These are phyloP conservation scores for Congeria kusceri DNA, from an alignment of 2,888 invertebrate species.

Conservation along the genomic window DNA sequence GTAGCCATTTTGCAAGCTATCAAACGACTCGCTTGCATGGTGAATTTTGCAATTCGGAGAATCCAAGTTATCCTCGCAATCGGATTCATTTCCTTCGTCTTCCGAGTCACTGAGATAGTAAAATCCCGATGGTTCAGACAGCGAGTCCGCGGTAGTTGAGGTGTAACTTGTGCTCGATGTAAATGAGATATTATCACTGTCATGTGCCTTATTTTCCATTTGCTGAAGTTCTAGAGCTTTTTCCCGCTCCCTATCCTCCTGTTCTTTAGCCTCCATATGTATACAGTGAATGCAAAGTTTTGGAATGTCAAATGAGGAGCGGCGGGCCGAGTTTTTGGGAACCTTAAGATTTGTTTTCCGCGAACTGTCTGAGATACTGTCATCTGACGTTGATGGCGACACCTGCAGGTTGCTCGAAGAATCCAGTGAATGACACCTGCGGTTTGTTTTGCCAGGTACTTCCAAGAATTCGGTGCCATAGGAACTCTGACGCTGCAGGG, in stretches of 20 bases:
- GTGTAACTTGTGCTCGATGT: constrained; percentile 67
- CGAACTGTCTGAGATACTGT: constrained; percentile 72
- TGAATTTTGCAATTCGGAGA: constrained; percentile 23
- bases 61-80: constrained; percentile 56
- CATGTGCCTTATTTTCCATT: constrained; percentile 20
- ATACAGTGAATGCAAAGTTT: constrained; percentile 83
- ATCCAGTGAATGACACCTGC: constrained; percentile 78
- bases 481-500: constrained; percentile 53
- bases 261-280: constrained; percentile 77
- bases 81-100: constrained; percentile 60
- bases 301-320: constrained; percentile 81
- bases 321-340: constrained; percentile 66
- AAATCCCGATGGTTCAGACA: constrained; percentile 61
- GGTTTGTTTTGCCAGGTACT: constrained; percentile 67
- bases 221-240: constrained; percentile 44
- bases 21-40: constrained; percentile 9
- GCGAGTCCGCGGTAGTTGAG: constrained; percentile 59
- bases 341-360: constrained; percentile 54
- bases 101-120: constrained; percentile 61
- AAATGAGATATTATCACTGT: constrained; percentile 54
- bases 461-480: constrained; percentile 57
- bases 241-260: constrained; percentile 53
- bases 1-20: constrained; percentile 3
- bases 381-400: constrained; percentile 72
- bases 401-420: constrained; percentile 62